Percentiles rank a stretch among this genome's conserved stretches.
Conservation (phyloP, 2,888 invertebrate genomes). For the Nomada ruficornis region DNA sequence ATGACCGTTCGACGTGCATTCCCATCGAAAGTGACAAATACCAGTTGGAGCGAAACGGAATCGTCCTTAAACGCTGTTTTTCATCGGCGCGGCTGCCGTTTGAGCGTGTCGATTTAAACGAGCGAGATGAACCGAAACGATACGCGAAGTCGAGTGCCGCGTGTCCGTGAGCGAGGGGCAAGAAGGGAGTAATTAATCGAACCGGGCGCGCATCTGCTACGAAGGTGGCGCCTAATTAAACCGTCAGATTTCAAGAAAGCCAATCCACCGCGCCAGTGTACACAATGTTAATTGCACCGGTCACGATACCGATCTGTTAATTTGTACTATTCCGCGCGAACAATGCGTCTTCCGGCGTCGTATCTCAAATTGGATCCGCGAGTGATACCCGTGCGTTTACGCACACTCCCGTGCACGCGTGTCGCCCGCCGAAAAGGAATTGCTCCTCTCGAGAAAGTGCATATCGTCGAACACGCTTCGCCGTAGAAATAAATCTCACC, state of each 20-base stretch:
- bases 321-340: conserved; percentile 74
- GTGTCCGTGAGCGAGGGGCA: conserved; percentile 7
- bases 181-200: conserved; percentile 72
- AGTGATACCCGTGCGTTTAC: conserved; percentile 52
- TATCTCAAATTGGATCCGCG: conserved; percentile 75
- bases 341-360: conserved; percentile 69
- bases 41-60: background rate
- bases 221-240: conserved; percentile 74
- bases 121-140: conserved; percentile 65
- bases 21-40: conserved; percentile 4
- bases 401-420: conserved; percentile 21
- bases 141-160: conserved; percentile 30
- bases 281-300: conserved; percentile 74
- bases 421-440: conserved; percentile 22
- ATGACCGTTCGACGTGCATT: background rate
- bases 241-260: conserved; percentile 76
- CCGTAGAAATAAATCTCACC: background rate
- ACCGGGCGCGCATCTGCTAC: conserved; percentile 68
- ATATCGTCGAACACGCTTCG: background rate
- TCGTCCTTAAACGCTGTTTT: conserved; percentile 18
- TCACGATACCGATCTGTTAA: conserved; percentile 73
- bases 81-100: conserved; percentile 42
- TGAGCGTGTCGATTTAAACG: conserved; percentile 66
- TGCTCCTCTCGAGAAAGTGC: conserved; percentile 14
- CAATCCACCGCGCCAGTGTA: conserved; percentile 69